Evolutionary conservation across 1,140 invertebrate species (phyloP).

Genomic region (Drusus annulatus): DNA sequence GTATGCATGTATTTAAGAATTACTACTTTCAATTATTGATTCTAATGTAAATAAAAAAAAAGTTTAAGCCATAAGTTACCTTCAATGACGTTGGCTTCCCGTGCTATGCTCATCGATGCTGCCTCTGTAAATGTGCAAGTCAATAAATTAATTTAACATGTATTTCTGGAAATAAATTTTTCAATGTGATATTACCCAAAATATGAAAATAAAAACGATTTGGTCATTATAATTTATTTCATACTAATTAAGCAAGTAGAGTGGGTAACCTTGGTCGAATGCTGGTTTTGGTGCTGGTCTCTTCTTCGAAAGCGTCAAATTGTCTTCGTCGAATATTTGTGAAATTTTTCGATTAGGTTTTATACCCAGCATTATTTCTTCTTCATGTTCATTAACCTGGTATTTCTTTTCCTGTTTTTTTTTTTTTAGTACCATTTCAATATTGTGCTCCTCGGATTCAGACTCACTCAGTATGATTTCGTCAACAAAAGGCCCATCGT

Average conservation of each 20-base stretch:
- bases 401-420: constrained; percentile 70
- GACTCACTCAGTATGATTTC: constrained; percentile 67
- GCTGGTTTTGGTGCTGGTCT: constrained; percentile 74
- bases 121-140: constrained; percentile 49
- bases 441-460: constrained; percentile 66
- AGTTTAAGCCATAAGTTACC: constrained; percentile 30
- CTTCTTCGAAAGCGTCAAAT: constrained; percentile 76
- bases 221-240: constrained; percentile 13
- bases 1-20: not conserved
- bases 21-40: not conserved
- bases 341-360: constrained; percentile 66
- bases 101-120: constrained; percentile 57
- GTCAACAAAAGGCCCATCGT: constrained; percentile 68
- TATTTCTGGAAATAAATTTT: not conserved
- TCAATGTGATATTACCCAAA: not conserved
- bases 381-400: constrained; percentile 73
- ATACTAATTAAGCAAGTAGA: constrained; percentile 22
- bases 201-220: constrained; percentile 24
- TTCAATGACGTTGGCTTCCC: constrained; percentile 54
- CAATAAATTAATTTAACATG: constrained; percentile 6
- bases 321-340: constrained; percentile 74
- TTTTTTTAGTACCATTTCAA: constrained; percentile 71
- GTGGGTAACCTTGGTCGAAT: constrained; percentile 76
- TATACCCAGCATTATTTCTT: constrained; percentile 71
- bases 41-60: too few relatives aligned